Evolutionary conservation across 1,140 invertebrate species (phyloP).

Genomic region (Habropoda laboriosa): DNA sequence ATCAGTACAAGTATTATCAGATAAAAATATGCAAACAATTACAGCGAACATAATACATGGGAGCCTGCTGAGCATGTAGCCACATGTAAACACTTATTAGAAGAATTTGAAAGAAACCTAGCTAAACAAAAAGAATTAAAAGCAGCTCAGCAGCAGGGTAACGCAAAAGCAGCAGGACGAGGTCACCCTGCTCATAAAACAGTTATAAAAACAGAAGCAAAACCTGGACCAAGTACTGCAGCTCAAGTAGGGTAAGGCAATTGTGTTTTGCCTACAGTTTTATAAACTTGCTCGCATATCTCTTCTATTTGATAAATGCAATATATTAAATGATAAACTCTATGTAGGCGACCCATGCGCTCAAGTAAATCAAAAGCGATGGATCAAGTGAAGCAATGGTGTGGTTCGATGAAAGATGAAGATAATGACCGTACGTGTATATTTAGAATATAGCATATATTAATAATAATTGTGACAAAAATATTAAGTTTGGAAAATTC

Average conservation of each 20-base stretch:
- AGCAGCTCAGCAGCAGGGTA: constrained; percentile 80
- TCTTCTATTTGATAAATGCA: constrained; percentile 1
- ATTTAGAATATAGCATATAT: neutral
- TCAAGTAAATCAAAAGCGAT: constrained; percentile 91
- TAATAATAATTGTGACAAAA: neutral
- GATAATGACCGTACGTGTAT: constrained; percentile 77
- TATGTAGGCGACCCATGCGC: constrained; percentile 85
- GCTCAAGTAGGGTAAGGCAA: constrained; percentile 73
- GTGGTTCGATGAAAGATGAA: constrained; percentile 86
- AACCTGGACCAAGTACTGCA: constrained; percentile 78
- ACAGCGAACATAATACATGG: constrained; percentile 89
- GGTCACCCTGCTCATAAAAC: constrained; percentile 73
- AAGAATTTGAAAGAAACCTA: constrained; percentile 90
- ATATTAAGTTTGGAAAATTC: neutral
- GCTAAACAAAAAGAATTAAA: constrained; percentile 88
- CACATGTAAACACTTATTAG: constrained; percentile 88
- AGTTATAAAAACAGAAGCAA: constrained; percentile 73
- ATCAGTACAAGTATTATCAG: constrained; percentile 71
- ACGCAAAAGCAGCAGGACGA: constrained; percentile 67
- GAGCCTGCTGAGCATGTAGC: constrained; percentile 88
- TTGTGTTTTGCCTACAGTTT: constrained; percentile 4
- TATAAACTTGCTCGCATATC: neutral
- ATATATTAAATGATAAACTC: neutral
- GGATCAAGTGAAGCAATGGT: constrained; percentile 93
- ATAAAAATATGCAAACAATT: constrained; percentile 60